These are phyloP conservation scores for Lordiphosa fenestrarum DNA, from an alignment of 2,888 invertebrate genomes.

Conservation along the genomic window DNA sequence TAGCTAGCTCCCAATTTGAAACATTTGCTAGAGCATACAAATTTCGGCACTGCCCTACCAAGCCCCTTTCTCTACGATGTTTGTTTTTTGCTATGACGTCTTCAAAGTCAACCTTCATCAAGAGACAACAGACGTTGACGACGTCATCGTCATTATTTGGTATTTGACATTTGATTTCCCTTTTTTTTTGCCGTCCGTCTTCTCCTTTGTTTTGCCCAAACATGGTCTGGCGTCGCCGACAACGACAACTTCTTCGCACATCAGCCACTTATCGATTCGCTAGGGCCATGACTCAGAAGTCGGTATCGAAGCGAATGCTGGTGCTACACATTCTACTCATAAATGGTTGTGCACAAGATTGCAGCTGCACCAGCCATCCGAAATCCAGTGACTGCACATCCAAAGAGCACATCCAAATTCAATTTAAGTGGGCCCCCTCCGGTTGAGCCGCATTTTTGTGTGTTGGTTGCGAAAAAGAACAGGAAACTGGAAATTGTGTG, in stretches of 20 bases:
- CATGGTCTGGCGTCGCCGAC: conserved; percentile 31
- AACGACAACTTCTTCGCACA: conserved; percentile 43
- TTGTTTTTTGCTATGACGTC: conserved; percentile 56
- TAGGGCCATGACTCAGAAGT: conserved; percentile 58
- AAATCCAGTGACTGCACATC: conserved; percentile 65
- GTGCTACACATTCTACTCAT: conserved; percentile 9
- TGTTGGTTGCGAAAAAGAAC: conserved; percentile 67
- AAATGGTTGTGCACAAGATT: conserved; percentile 13
- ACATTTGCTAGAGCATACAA: no score
- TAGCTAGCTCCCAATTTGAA: no score
- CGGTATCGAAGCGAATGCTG: conserved; percentile 7
- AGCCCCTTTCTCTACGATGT: no score
- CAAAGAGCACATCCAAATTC: conserved; percentile 56
- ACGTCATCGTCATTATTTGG: conserved; percentile 63
- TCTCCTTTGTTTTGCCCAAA: conserved; percentile 21
- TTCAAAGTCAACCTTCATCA: conserved; percentile 67
- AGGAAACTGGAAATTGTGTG: conserved; percentile 54
- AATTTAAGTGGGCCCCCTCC: conserved; percentile 50
- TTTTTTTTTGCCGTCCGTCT: conserved; percentile 37
- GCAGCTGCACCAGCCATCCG: conserved; percentile 42
- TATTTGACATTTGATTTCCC: conserved; percentile 72
- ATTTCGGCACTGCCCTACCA: no score
- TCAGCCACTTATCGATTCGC: conserved; percentile 65
- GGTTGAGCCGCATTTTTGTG: conserved; percentile 69
- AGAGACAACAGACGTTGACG: conserved; percentile 32